These are phyloP conservation scores for Orius insidiosus DNA, from an alignment of 1,140 invertebrate species.

Conservation along the genomic window DNA sequence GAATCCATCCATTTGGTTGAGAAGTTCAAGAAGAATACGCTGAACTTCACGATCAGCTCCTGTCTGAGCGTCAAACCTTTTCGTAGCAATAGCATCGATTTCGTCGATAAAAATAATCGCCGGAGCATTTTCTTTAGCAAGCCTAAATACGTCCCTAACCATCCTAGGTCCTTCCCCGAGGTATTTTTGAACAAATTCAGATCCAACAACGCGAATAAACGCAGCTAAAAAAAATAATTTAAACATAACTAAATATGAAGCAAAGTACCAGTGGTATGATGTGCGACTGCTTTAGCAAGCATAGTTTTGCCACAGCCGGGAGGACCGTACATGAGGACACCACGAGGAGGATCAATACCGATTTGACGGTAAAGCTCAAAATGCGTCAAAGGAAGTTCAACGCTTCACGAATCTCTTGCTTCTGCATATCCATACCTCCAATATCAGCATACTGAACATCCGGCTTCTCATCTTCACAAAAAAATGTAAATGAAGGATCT, in stretches of 20 bases:
- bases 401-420: slow-evolving; percentile 98
- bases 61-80: slow-evolving; percentile 98
- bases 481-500: no score
- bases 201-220: slow-evolving; percentile 96
- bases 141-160: slow-evolving; percentile 96
- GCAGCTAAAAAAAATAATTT: slow-evolving; percentile 69
- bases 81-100: slow-evolving; percentile 97
- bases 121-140: slow-evolving; percentile 98
- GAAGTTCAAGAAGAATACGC: slow-evolving; percentile 86
- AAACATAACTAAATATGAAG: no score
- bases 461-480: slow-evolving; percentile 94
- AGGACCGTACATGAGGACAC: slow-evolving; percentile 96
- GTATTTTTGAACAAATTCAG: slow-evolving; percentile 99
- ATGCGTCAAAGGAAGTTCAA: slow-evolving; percentile 93
- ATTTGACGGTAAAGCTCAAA: slow-evolving; percentile 99
- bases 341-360: slow-evolving; percentile 87
- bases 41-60: slow-evolving; percentile 98
- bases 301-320: slow-evolving; percentile 96
- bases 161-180: slow-evolving; percentile 96
- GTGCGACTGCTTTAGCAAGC: slow-evolving; percentile 97
- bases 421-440: slow-evolving; percentile 99
- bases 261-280: slow-evolving; percentile 93
- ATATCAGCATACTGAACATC: slow-evolving; percentile 95
- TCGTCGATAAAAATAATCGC: slow-evolving; percentile 99
- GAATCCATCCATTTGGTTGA: slow-evolving; percentile 99